A percentile compares a stretch with the other conserved stretches of the same genome.
These are phyloP conservation scores for Glomeris maerens DNA, from an alignment of 1,140 invertebrate genomes.

Conservation along the genomic window DNA sequence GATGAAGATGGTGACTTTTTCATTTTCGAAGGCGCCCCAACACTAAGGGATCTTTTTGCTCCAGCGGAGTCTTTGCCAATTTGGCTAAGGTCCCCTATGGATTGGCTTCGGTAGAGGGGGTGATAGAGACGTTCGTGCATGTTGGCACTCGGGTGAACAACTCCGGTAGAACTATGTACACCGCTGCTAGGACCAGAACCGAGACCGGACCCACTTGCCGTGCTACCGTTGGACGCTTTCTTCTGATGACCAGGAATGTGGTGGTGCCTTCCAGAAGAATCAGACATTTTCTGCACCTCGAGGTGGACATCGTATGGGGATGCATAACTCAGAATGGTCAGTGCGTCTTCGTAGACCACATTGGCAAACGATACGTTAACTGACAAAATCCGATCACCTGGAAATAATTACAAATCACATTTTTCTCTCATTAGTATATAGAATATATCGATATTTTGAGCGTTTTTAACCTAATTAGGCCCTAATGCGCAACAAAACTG, in stretches of 20 bases:
- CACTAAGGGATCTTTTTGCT: not conserved
- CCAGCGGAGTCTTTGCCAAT: slow-evolving; percentile 12
- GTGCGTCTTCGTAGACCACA: slow-evolving; percentile 77
- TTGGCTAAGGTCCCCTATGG: slow-evolving; percentile 42
- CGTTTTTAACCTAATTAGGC: not conserved
- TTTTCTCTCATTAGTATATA: too few species aligned
- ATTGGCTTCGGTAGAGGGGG: slow-evolving; percentile 51
- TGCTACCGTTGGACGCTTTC: slow-evolving; percentile 14
- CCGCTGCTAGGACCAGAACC: slow-evolving; percentile 21
- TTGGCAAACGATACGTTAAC: slow-evolving; percentile 72
- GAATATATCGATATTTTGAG: not conserved
- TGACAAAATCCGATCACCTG: slow-evolving; percentile 72
- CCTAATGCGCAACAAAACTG: not conserved
- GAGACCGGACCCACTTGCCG: slow-evolving; percentile 24
- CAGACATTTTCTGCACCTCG: slow-evolving; percentile 40
- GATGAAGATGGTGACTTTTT: not conserved
- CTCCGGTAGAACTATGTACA: slow-evolving; percentile 27
- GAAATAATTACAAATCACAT: slow-evolving; percentile 23
- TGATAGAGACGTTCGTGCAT: slow-evolving; percentile 41
- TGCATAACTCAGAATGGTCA: slow-evolving; percentile 74
- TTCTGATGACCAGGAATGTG: slow-evolving; percentile 21
- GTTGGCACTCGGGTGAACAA: slow-evolving; percentile 35
- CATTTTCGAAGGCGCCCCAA: slow-evolving; percentile 5
- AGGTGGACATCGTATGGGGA: slow-evolving; percentile 75
- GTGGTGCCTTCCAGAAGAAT: not conserved